These are phyloP conservation scores for Anabacerthia variegaticeps DNA, from an alignment of 2,797 vertebrate genomes.

Conservation along the genomic window DNA sequence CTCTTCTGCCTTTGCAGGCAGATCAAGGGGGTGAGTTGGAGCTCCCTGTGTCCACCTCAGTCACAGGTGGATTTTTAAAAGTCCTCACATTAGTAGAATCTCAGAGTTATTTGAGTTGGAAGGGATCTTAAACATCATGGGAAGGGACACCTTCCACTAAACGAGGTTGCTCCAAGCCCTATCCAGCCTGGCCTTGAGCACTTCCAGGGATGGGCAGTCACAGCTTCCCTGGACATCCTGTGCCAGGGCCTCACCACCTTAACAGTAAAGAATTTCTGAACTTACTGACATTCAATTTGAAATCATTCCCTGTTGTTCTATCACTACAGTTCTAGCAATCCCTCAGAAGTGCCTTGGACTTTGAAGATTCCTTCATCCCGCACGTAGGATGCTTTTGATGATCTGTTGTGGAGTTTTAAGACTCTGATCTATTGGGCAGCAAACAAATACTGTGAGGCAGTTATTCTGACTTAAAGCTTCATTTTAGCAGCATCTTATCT, in stretches of 20 bases:
- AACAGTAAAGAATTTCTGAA: background rate
- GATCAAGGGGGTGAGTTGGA: background rate
- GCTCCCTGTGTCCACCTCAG: background rate
- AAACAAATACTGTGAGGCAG: background rate
- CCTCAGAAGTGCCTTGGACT: background rate
- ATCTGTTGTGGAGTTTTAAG: background rate
- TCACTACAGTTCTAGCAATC: background rate
- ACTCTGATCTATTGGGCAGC: background rate
- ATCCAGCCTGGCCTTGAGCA: rapidly evolving
- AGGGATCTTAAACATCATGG: background rate
- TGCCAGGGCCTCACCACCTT: rapidly evolving
- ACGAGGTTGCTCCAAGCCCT: rapidly evolving
- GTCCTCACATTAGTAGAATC: background rate
- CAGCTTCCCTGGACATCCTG: background rate
- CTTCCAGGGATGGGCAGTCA: background rate
- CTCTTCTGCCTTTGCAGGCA: background rate
- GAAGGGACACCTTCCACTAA: background rate
- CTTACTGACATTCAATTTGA: background rate
- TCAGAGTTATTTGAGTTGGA: background rate
- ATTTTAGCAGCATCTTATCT: background rate
- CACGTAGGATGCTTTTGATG: background rate
- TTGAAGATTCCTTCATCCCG: background rate
- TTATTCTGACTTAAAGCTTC: background rate
- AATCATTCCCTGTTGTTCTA: background rate
- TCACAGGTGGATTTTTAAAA: rapidly evolving